A percentile compares a stretch with the other conserved stretches of the same genome.
phyloP scores from a whole-genome alignment of 2,113 vertebrate species.

The Aptenodytes patagonicus region DNA sequence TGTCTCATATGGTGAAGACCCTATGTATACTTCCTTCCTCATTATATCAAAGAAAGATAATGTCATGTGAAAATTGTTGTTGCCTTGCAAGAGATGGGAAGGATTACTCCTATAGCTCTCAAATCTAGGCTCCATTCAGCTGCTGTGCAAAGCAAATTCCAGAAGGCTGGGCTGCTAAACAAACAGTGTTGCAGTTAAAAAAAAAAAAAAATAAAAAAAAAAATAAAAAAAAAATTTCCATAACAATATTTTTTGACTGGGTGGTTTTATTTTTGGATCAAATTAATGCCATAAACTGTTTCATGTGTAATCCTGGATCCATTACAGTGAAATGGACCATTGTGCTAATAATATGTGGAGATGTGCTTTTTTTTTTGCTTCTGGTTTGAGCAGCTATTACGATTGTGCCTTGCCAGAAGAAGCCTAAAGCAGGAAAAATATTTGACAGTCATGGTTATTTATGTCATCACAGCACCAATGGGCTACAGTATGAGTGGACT shows the following conservation, averaged over 20 bases:
- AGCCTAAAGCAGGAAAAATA: neutral
- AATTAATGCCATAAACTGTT: neutral
- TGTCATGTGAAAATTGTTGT: neutral
- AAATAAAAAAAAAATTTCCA: neutral
- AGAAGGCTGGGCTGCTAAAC: neutral
- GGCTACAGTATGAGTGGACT: neutral
- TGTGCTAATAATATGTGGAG: neutral
- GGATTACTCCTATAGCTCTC: neutral
- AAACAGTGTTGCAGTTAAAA: neutral
- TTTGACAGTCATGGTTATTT: neutral
- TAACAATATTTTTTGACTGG: neutral
- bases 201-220: neutral
- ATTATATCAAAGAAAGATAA: neutral
- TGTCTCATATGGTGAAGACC: neutral
- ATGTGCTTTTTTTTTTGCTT: accelerated
- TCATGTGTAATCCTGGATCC: neutral
- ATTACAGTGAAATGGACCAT: neutral
- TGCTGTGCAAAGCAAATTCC: neutral
- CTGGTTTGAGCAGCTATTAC: neutral
- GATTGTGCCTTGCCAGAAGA: neutral
- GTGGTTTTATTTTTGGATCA: neutral
- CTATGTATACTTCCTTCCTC: neutral
- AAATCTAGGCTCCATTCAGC: neutral
- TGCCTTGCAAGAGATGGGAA: neutral
- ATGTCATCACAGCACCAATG: neutral